phyloP scores from a whole-genome alignment of 2,113 vertebrate genomes.

The Rhinolophus ferrumequinum region DNA sequence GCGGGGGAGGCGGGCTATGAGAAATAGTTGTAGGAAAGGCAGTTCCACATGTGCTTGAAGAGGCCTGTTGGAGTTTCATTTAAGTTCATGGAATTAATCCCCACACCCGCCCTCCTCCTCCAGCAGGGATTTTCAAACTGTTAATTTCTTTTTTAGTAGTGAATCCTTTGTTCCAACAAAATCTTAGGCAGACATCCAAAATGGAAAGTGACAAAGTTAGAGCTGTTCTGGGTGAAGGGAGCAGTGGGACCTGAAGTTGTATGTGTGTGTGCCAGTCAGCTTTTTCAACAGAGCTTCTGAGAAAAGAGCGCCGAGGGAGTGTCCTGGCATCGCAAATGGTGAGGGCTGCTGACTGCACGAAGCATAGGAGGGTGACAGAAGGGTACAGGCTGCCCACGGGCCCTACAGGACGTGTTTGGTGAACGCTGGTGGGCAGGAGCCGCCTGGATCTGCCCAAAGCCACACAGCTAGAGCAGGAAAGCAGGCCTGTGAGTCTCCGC shows the following conservation, averaged over 20 bases:
- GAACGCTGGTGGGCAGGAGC: not conserved
- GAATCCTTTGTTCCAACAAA: not conserved
- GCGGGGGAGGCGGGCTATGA: not conserved
- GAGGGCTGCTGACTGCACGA: not conserved
- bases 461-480: not conserved
- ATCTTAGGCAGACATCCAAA: not conserved
- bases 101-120: no score
- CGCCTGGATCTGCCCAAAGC: not conserved
- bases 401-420: no score
- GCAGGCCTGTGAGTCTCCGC: not conserved
- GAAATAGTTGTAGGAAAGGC: not conserved
- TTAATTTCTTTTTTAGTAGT: not conserved
- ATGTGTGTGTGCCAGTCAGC: accelerated
- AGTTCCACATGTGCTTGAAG: not conserved
- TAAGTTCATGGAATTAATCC: not conserved
- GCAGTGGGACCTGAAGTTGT: not conserved
- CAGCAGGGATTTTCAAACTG: not conserved
- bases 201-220: not conserved
- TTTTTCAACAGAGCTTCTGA: not conserved
- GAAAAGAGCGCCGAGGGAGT: not conserved
- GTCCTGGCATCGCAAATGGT: not conserved
- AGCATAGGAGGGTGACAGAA: not conserved
- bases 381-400: not conserved
- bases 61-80: not conserved
- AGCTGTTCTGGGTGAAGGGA: not conserved